phyloP scores from a whole-genome alignment of 2,797 vertebrate genomes.

The Heliangelus exortis region DNA sequence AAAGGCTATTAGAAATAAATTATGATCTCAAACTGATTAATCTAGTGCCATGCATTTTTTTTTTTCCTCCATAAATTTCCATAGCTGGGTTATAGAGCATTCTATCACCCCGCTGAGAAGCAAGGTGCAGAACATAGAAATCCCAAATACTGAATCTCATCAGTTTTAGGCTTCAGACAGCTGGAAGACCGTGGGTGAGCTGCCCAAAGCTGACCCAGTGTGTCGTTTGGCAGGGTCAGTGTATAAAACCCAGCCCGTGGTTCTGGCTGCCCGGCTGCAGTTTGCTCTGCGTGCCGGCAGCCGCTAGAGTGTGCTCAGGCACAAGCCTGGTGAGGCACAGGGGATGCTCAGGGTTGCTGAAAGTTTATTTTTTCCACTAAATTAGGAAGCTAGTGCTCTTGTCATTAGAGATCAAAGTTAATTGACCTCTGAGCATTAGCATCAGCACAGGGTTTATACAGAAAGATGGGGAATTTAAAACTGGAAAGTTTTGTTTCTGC shows the following conservation, averaged over 20 bases:
- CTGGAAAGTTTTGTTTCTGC: neutral
- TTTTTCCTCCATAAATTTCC: slow-evolving; percentile 51
- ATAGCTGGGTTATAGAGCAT: neutral
- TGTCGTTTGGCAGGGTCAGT: accelerated
- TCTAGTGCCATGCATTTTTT: slow-evolving; percentile 8
- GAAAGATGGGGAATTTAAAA: neutral
- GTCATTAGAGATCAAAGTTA: neutral
- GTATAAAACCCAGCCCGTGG: neutral
- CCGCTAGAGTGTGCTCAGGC: slow-evolving; percentile 44
- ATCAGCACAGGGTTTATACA: neutral
- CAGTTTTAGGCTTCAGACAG: neutral
- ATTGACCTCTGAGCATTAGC: neutral
- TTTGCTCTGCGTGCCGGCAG: neutral
- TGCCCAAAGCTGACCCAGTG: neutral
- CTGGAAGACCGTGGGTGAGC: neutral
- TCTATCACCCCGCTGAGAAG: neutral
- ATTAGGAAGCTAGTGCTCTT: slow-evolving; percentile 22
- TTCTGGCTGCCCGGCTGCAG: neutral
- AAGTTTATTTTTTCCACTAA: slow-evolving; percentile 48
- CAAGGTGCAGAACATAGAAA: neutral
- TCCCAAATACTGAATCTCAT: accelerated
- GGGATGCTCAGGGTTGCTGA: neutral
- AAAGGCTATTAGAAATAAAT: slow-evolving; percentile 65
- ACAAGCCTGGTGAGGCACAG: neutral
- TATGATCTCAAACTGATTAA: slow-evolving; percentile 69